Base-by-base conservation (phyloP, 2,797 vertebrate species). In the Phyllotis vaccarum region DNA sequence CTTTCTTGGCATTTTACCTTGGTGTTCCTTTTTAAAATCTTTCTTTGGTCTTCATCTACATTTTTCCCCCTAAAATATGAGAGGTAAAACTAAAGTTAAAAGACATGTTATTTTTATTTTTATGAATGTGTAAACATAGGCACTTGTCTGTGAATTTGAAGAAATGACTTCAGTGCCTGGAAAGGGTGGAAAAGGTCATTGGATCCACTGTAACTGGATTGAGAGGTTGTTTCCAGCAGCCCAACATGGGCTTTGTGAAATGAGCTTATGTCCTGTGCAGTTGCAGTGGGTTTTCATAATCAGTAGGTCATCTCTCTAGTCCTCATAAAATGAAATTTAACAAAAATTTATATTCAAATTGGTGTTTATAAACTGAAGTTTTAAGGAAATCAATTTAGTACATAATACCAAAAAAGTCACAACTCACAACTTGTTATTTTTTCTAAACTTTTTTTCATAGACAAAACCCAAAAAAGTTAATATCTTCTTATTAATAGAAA, bases 401-500 rank as follows among this genome's bases (percentile, higher is more conserved):
- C n/a, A 91, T 40, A 93, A 9, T 94, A 66, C 95, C 93, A 92
- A n/a, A n/a, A n/a, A n/a, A n/a, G n/a, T n/a, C n/a, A n/a, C n/a
- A n/a, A n/a, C n/a, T 97, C 70, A 17, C 68, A 97, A 97, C 82
- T 97, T 97, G 89, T 96, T 98, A 97, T 64, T 88, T 97, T 95
- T 96, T 97, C 91, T 97, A 93, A 94, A 96, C 94, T 96, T 94
- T 95, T 97, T 75, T 97, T 88, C n/a, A 98, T 91, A 86, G 97
- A 98, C 94, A 97, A 97, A 88, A 85, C 97, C 96, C 93, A 94
- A 10, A 97, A 90, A 96, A 96, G 94, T 98, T 96, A 95, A 72
- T 96, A 46, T 96, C 93, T 97, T 92, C 97, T 92, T 97, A 85
- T 91, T 98, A 97, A 97, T 92, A 95, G 93, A 85, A 98, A 87